Evolutionary conservation across 1,140 invertebrate species (phyloP).

Genomic region (Sarcophaga peregrina): DNA sequence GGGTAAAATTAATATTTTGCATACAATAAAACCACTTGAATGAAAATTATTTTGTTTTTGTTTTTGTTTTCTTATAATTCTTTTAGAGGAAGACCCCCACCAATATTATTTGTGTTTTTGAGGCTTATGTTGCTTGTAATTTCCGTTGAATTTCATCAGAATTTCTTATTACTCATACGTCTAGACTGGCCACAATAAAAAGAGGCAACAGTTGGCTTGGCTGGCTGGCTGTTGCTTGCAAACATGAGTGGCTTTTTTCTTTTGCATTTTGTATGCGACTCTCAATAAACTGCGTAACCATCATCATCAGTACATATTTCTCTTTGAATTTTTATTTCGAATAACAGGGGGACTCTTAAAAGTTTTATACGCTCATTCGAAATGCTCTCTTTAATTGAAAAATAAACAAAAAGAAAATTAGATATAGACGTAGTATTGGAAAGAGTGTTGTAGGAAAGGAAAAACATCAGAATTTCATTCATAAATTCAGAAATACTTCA

Average conservation of each 20-base stretch:
- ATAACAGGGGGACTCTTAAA: too few species aligned
- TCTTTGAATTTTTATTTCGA: too few species aligned
- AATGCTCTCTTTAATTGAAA: background rate
- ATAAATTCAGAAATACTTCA: background rate
- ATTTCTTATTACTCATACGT: constrained; percentile 62
- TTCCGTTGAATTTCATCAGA: constrained; percentile 65
- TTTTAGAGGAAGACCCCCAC: background rate
- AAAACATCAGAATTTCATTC: constrained; percentile 23
- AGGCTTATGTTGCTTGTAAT: constrained; percentile 46
- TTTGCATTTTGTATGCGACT: too few species aligned
- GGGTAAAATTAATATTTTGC: too few species aligned
- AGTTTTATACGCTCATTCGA: constrained; percentile 33
- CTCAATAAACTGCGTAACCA: too few species aligned
- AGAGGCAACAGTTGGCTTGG: background rate
- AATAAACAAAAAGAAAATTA: background rate
- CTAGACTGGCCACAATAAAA: constrained; percentile 11
- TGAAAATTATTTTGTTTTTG: too few species aligned
- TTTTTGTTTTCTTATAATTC: too few species aligned
- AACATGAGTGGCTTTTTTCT: background rate
- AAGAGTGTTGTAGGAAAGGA: background rate
- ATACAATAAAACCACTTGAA: too few species aligned
- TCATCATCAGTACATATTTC: too few species aligned
- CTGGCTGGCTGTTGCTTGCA: background rate
- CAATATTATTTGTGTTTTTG: background rate
- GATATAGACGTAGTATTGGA: too few species aligned